A percentile compares a stretch with the other conserved stretches of the same genome.
These are phyloP conservation scores for Leptestheria dahalacensis DNA, from an alignment of 1,140 invertebrate species.

Conservation along the genomic window DNA sequence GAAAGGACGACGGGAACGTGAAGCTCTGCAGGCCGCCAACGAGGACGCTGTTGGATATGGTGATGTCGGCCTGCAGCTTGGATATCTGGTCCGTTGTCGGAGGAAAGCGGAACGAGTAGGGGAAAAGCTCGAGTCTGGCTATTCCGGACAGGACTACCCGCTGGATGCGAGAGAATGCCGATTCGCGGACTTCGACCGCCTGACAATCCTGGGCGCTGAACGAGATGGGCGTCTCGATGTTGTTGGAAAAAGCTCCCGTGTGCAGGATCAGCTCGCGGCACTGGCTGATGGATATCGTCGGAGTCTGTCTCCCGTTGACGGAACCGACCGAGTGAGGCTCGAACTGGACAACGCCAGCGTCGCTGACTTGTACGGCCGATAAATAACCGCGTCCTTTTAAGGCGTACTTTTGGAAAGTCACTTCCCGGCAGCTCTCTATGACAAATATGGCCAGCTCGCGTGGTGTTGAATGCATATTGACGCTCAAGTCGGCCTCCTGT, in stretches of 20 bases:
- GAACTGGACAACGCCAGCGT: not conserved
- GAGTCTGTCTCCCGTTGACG: not conserved
- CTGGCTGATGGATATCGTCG: not conserved
- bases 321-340: not conserved
- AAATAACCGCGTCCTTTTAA: not conserved
- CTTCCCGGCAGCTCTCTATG: not conserved
- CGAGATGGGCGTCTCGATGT: not conserved
- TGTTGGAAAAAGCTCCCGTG: not conserved
- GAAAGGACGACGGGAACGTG: slow-evolving; percentile 10
- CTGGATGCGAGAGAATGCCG: slow-evolving; percentile 8
- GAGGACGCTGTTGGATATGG: not conserved
- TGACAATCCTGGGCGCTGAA: not conserved
- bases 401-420: not conserved
- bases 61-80: slow-evolving; percentile 1
- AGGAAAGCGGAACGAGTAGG: slow-evolving; percentile 6
- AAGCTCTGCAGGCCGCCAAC: not conserved
- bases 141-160: not conserved
- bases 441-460: not conserved
- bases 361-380: not conserved
- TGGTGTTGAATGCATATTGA: not conserved
- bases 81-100: slow-evolving; percentile 1
- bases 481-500: not conserved
- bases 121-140: not conserved
- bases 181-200: not conserved
- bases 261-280: slow-evolving; percentile 6